These are phyloP conservation scores for Nesidiocoris tenuis DNA, from an alignment of 2,888 invertebrate species.

Conservation along the genomic window DNA sequence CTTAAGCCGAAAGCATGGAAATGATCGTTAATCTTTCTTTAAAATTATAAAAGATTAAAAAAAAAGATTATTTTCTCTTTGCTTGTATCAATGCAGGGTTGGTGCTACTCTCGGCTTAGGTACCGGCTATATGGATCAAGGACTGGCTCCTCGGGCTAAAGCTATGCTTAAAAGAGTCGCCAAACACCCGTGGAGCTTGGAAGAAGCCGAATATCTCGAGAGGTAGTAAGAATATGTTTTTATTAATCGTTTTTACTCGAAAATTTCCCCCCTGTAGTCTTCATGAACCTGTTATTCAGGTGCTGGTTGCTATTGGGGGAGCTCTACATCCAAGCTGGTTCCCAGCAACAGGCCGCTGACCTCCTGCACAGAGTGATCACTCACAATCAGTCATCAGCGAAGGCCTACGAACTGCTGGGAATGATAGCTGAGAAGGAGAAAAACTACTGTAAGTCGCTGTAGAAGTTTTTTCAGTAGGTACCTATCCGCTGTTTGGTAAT, in stretches of 20 bases:
- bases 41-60: background rate
- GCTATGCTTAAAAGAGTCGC: constrained; percentile 88
- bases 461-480: no score
- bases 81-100: no score
- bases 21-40: background rate
- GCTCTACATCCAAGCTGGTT: constrained; percentile 77
- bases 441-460: constrained; percentile 63
- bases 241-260: background rate
- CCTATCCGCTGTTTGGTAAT: no score
- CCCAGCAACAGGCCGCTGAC: constrained; percentile 75
- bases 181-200: constrained; percentile 93
- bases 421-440: constrained; percentile 89
- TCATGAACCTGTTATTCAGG: no score
- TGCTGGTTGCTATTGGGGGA: constrained; percentile 95
- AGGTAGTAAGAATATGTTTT: background rate
- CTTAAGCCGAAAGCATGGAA: no score
- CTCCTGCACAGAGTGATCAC: constrained; percentile 73
- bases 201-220: constrained; percentile 73
- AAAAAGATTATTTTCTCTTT: background rate
- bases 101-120: constrained; percentile 52
- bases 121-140: constrained; percentile 61
- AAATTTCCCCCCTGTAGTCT: background rate
- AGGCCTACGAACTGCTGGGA: constrained; percentile 87
- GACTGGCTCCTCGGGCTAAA: constrained; percentile 87
- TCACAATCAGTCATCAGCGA: constrained; percentile 83